Base-by-base conservation (phyloP, 2,888 invertebrate species). In the Brachypterus glaber region DNA sequence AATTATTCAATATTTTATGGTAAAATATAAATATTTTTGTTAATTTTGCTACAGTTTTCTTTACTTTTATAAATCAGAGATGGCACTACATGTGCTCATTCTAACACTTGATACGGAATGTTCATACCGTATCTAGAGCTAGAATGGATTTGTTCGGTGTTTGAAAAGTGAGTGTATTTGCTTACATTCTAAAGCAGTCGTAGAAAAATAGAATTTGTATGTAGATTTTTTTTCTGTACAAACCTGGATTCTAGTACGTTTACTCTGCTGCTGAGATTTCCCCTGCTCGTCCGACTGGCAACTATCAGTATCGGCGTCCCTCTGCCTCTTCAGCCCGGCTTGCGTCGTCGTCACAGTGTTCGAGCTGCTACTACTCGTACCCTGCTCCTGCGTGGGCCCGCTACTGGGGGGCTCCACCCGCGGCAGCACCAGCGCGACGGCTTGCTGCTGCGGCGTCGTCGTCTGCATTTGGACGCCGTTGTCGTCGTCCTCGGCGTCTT, bases 281-380 rank as follows among this genome's bases (percentile, higher is more conserved):
- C 49, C 42, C 55, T 45, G 65, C 27, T 72, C 72, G 21, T 69
- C 71, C 3, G 61, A 52, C 39, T 60, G 62, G 9, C 70, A 70
- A 25, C 69, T 68, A 35, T 74, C 74, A 0, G 70, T 71, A 48
- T 74, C 73, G 1, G 69, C 59, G 40, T 74, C 75, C 17, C 78
- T 64, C 8, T 74, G 73, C 11, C 79, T 64, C 54, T 80, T 80
- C 33, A 73, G 70, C 1, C 71, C 68, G 0, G 74, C 73, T 53
- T 79, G 79, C 1, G 78, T 76, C 0, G 80, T 80, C 24, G 78
- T 80, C 1, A 79, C 79, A 3, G 77, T 77, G 51, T 75, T 79
- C 25, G 75, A 77, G 11, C 77, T 77, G 29, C 77, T 76, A 18
- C 61, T 60, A 25, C 57, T 57, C 33, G 60, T 61, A 43, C 47